Evolutionary conservation across 2,888 invertebrate genomes (phyloP).

Genomic region (Neoaliturus tenellus): DNA sequence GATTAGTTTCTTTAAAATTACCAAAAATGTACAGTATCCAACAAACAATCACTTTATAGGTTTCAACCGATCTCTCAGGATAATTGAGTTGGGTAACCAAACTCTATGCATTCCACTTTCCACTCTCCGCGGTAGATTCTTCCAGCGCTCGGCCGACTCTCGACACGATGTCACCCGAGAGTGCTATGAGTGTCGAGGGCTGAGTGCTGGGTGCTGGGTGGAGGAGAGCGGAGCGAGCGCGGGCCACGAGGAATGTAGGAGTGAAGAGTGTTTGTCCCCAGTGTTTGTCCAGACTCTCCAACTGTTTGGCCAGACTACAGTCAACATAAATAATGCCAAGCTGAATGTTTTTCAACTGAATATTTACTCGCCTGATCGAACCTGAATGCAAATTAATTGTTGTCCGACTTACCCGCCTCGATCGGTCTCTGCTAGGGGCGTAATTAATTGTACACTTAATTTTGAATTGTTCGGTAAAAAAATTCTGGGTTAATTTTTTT

Average conservation of each 20-base stretch:
- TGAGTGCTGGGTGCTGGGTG: slow-evolving; percentile 92
- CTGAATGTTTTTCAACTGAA: slow-evolving; percentile 51
- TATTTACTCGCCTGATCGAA: slow-evolving; percentile 32
- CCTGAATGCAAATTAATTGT: slow-evolving; percentile 46
- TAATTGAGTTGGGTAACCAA: too few species aligned
- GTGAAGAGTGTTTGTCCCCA: slow-evolving; percentile 32
- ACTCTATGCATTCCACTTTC: too few species aligned
- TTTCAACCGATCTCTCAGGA: too few species aligned
- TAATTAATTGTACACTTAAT: neutral
- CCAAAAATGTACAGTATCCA: too few species aligned
- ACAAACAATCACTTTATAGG: too few species aligned
- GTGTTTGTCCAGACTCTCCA: slow-evolving; percentile 49
- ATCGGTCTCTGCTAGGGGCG: neutral
- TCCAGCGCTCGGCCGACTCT: too few species aligned
- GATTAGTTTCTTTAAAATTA: too few species aligned
- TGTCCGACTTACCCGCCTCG: slow-evolving; percentile 2
- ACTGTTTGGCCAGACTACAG: slow-evolving; percentile 47
- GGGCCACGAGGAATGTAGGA: slow-evolving; percentile 37
- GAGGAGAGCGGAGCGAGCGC: slow-evolving; percentile 71
- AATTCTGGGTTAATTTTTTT: too few species aligned
- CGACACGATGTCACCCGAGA: too few species aligned
- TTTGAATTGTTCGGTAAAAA: too few species aligned
- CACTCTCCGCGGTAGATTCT: neutral
- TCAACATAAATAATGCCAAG: slow-evolving; percentile 53
- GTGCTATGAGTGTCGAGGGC: neutral